These are phyloP conservation scores for Catostylus mosaicus DNA, from an alignment of 30 jellyfish, hydroid and myxozoan species.

Conservation along the genomic window DNA sequence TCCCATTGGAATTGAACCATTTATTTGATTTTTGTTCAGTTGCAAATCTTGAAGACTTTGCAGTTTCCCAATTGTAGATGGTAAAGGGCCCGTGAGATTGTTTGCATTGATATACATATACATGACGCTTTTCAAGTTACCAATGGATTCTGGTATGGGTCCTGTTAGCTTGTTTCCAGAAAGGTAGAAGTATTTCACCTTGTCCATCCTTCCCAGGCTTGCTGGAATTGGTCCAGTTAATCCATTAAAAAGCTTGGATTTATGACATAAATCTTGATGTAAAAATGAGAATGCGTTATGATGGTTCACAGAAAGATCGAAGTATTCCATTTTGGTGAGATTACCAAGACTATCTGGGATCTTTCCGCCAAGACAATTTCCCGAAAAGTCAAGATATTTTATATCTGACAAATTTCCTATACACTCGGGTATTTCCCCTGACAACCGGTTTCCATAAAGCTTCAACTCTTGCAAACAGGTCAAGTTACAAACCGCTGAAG, in stretches of 20 bases:
- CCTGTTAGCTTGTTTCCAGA: conserved; percentile 14
- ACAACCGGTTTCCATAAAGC: neutral
- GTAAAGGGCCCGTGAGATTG: neutral
- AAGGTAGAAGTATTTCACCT: conserved; percentile 6
- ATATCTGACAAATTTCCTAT: neutral
- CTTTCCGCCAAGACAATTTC: conserved; percentile 10
- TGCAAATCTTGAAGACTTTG: conserved; percentile 1
- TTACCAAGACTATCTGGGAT: conserved; percentile 1
- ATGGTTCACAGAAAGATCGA: neutral
- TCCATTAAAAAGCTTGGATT: neutral
- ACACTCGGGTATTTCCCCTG: neutral
- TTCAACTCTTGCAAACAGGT: neutral
- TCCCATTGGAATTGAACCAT: neutral
- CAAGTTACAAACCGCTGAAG: neutral
- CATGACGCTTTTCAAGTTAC: neutral
- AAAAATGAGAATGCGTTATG: neutral
- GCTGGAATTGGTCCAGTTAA: neutral
- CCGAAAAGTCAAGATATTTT: conserved; percentile 3
- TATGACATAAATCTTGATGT: neutral
- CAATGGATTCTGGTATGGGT: conserved; percentile 3
- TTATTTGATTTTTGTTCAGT: conserved; percentile 7
- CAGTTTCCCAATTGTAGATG: neutral
- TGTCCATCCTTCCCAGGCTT: conserved; percentile 1
- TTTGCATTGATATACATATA: neutral
- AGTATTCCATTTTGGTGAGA: neutral